A percentile compares a stretch with the other conserved stretches of the same genome.
These are phyloP conservation scores for Archaeoteleia sp. DNA, from an alignment of 2,888 invertebrate species.

Conservation along the genomic window DNA sequence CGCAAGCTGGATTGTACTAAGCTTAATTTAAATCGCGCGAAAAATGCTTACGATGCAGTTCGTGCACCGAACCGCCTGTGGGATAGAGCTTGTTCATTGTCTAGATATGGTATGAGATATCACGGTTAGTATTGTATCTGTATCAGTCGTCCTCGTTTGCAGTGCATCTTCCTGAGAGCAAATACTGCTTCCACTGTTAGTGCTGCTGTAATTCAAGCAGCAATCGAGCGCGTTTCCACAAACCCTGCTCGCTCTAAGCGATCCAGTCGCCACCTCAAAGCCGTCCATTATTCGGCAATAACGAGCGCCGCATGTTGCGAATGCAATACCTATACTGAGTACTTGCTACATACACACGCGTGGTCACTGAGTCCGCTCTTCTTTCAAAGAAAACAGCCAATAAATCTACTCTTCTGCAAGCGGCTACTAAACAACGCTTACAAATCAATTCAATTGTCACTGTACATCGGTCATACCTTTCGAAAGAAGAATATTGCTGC, in stretches of 20 bases:
- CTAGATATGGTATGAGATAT: conserved; percentile 19
- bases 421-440: too few relatives aligned
- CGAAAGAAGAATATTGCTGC: too few relatives aligned
- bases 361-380: too few relatives aligned
- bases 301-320: conserved; percentile 5
- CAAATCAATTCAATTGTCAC: too few relatives aligned
- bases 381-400: too few relatives aligned
- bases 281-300: conserved; percentile 28
- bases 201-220: conserved; percentile 29
- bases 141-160: conserved; percentile 24
- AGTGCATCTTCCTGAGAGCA: conserved; percentile 26
- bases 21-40: conserved; percentile 3
- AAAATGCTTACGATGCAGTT: conserved; percentile 4
- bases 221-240: conserved; percentile 19
- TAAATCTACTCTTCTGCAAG: too few relatives aligned
- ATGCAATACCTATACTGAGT: background rate
- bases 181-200: conserved; percentile 21
- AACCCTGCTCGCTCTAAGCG: conserved; percentile 1
- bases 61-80: background rate
- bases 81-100: conserved; percentile 10
- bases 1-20: too few relatives aligned
- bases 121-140: conserved; percentile 19
- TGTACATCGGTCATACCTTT: too few relatives aligned
- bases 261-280: conserved; percentile 14
- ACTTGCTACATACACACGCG: too few relatives aligned